phyloP scores from a whole-genome alignment of 1,140 invertebrate species.

The Bombus waltoni region DNA sequence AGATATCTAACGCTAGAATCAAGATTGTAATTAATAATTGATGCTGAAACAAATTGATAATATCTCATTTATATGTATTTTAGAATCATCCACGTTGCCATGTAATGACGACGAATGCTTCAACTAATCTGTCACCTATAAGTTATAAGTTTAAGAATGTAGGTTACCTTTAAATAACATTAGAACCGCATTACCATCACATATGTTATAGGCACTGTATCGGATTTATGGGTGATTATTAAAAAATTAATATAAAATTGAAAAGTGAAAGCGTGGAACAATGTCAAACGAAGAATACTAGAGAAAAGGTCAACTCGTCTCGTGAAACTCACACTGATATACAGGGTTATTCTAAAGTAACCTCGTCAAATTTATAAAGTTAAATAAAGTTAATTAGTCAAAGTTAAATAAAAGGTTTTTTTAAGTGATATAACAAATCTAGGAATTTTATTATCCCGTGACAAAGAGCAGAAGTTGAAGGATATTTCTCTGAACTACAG shows the following conservation, averaged over 20 bases:
- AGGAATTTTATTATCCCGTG: too few relatives aligned
- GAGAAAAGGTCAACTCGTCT: not conserved
- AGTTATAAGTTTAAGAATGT: not conserved
- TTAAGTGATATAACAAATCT: too few relatives aligned
- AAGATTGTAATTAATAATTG: not conserved
- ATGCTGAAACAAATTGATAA: not conserved
- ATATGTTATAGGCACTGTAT: not conserved
- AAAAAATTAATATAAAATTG: not conserved
- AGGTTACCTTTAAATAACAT: too few relatives aligned
- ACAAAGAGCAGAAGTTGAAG: too few relatives aligned
- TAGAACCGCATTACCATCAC: not conserved
- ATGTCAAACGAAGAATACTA: not conserved
- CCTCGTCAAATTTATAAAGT: not conserved
- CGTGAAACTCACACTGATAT: not conserved
- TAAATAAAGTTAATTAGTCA: too few relatives aligned
- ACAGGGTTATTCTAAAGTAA: not conserved
- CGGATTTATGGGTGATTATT: not conserved
- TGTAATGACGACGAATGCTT: not conserved
- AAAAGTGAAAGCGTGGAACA: conserved; percentile 18
- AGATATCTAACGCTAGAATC: not conserved
- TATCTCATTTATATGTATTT: not conserved
- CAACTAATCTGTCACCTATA: not conserved
- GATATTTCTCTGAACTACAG: too few relatives aligned
- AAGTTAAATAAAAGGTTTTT: not conserved
- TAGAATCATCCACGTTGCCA: not conserved